Conservation (phyloP, 2,888 invertebrate species). For the Brenthis hecate region DNA sequence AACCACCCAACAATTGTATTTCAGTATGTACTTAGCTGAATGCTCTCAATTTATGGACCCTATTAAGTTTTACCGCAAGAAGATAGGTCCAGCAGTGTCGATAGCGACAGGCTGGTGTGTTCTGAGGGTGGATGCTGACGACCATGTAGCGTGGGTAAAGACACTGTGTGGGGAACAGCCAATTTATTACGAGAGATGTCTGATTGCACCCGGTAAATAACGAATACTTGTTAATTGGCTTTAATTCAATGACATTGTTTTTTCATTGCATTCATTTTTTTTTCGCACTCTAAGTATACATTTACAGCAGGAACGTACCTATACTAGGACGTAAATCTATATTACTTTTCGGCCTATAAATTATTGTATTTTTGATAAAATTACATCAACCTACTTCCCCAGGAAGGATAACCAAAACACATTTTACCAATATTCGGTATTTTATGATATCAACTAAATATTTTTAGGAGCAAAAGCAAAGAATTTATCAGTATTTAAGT, state of each 20-base stretch:
- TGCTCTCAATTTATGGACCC: constrained; percentile 64
- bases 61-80: constrained; percentile 62
- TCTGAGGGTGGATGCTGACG: constrained; percentile 65
- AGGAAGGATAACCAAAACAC: too few species aligned
- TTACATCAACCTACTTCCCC: too few species aligned
- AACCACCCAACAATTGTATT: not conserved
- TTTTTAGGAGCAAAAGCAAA: constrained; percentile 60
- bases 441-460: too few species aligned
- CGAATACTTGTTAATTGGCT: not conserved
- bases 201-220: constrained; percentile 62
- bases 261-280: too few species aligned
- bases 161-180: constrained; percentile 66
- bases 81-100: constrained; percentile 65
- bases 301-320: too few species aligned
- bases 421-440: too few species aligned
- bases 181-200: constrained; percentile 69
- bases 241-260: too few species aligned
- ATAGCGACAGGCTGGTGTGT: constrained; percentile 73
- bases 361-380: too few species aligned
- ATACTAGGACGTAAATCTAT: too few species aligned
- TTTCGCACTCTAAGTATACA: too few species aligned
- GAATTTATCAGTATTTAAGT: constrained; percentile 56
- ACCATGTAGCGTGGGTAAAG: constrained; percentile 63
- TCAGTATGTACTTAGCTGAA: constrained; percentile 58
- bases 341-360: too few species aligned